phyloP scores from a whole-genome alignment of 2,888 invertebrate species.

The Resseliella maxima region DNA sequence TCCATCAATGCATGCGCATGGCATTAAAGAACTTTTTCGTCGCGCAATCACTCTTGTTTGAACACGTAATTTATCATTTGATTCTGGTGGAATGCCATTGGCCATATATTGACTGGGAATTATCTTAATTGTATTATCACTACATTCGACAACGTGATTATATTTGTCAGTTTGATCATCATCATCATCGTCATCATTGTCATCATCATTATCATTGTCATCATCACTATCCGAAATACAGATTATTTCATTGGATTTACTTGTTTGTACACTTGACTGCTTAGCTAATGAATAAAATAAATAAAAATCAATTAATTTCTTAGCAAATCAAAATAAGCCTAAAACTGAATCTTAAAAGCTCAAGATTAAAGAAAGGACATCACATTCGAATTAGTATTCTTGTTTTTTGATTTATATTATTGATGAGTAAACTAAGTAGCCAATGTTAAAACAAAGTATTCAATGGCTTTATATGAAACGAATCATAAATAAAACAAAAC shows the following conservation, averaged over 20 bases:
- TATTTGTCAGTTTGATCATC: neutral
- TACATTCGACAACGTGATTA: neutral
- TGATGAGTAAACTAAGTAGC: too few relatives aligned
- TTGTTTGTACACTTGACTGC: neutral
- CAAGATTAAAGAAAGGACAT: too few relatives aligned
- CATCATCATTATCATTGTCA: neutral
- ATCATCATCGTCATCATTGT: neutral
- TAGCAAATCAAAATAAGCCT: too few relatives aligned
- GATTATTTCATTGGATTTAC: neutral
- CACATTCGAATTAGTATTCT: too few relatives aligned
- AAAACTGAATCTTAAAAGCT: too few relatives aligned
- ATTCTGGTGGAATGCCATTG: neutral
- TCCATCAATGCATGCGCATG: neutral
- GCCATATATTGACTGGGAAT: neutral
- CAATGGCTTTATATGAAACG: too few relatives aligned
- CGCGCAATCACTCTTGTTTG: neutral
- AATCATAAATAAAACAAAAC: neutral
- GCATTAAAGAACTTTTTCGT: neutral
- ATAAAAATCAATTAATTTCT: too few relatives aligned
- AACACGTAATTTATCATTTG: neutral
- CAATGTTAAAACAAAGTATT: too few relatives aligned
- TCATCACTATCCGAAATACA: neutral
- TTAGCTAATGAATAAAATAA: neutral
- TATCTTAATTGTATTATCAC: neutral
- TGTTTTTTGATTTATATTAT: too few relatives aligned